These are phyloP conservation scores for Lophius piscatorius DNA, from an alignment of 2,113 vertebrate genomes.

Conservation along the genomic window DNA sequence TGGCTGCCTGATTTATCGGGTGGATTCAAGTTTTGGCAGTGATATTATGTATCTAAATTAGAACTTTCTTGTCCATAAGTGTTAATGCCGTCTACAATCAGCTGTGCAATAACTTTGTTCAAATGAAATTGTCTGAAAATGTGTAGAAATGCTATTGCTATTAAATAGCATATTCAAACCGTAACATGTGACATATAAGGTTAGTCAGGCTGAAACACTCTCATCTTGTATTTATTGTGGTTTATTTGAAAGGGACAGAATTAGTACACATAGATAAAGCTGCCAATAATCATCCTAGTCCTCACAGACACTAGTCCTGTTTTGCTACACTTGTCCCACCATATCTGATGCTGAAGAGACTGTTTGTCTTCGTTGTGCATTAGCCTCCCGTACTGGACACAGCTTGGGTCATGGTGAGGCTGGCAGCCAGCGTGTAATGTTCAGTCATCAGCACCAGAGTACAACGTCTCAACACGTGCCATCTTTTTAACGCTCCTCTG, in stretches of 20 bases:
- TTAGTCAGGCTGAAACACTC: neutral
- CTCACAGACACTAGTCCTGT: no score
- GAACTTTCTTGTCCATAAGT: no score
- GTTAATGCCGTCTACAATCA: neutral
- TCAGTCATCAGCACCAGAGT: constrained; percentile 26
- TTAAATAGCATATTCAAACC: no score
- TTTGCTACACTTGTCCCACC: no score
- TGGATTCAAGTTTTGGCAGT: no score
- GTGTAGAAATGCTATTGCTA: no score
- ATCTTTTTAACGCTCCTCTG: constrained; percentile 27
- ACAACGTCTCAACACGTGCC: constrained; percentile 18
- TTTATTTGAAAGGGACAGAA: no score
- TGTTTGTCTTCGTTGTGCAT: neutral
- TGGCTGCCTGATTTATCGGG: no score
- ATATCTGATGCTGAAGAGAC: neutral
- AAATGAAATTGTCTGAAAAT: neutral
- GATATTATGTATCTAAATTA: no score
- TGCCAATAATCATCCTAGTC: no score
- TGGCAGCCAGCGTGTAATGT: constrained; percentile 6
- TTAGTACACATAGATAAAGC: no score
- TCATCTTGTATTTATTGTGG: neutral
- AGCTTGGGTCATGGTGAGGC: constrained; percentile 7
- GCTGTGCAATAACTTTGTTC: neutral
- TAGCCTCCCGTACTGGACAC: neutral
- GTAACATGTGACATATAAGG: no score